A percentile compares a stretch with the other conserved stretches of the same genome.
Evolutionary conservation across 2,888 invertebrate species (phyloP).

Genomic region (Molanna angustata): DNA sequence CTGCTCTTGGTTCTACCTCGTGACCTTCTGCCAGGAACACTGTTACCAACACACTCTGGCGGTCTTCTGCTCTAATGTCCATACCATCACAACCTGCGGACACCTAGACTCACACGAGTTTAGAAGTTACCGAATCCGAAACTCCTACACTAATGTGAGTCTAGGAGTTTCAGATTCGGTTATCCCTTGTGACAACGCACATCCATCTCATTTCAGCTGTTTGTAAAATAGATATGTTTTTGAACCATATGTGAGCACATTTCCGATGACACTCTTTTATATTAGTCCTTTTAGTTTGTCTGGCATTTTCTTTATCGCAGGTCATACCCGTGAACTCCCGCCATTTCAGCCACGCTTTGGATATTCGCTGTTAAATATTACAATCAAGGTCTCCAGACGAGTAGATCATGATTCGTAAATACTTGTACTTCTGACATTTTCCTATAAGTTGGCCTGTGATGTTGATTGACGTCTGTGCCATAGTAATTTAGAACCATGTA

Average conservation of each 20-base stretch:
- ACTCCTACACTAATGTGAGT: neutral
- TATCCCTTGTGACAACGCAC: neutral
- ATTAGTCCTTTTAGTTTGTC: neutral
- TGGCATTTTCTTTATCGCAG: neutral
- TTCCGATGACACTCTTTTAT: neutral
- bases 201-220: neutral
- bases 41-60: neutral
- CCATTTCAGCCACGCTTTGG: neutral
- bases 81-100: neutral
- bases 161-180: neutral
- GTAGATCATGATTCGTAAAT: neutral
- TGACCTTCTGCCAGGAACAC: neutral
- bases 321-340: neutral
- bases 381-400: neutral
- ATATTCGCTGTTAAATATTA: neutral
- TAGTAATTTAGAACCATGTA: neutral
- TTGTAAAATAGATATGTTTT: neutral
- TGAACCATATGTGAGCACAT: neutral
- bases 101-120: neutral
- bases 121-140: no score
- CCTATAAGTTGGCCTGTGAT: neutral
- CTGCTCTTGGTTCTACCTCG: neutral
- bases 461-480: neutral
- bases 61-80: neutral
- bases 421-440: neutral